Evolutionary conservation across 2,113 vertebrate species (phyloP).

Genomic region (Labrus mixtus): DNA sequence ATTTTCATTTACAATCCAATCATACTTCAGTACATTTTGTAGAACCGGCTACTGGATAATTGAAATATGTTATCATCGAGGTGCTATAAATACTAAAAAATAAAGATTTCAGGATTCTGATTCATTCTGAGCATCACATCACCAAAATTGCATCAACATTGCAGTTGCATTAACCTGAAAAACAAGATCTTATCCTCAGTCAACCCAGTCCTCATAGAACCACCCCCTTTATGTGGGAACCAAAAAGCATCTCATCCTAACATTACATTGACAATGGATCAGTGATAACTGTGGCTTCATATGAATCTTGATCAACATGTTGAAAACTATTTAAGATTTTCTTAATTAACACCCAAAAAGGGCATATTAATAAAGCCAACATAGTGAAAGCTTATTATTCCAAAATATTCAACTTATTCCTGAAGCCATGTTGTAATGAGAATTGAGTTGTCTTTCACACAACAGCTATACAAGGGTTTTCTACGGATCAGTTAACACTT

Average conservation of each 20-base stretch:
- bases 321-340: not conserved
- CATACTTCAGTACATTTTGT: no score
- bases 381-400: no score
- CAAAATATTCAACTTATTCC: no score
- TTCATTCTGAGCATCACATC: conserved; percentile 43
- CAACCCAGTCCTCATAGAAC: not conserved
- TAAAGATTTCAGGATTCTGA: conserved; percentile 31
- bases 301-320: not conserved
- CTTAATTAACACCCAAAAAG: not conserved
- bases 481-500: not conserved
- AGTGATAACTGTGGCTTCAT: not conserved
- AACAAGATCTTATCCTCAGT: conserved; percentile 32
- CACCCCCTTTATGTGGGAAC: not conserved
- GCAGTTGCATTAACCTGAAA: conserved; percentile 40
- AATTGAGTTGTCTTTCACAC: not conserved
- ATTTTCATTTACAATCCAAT: no score
- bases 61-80: not conserved
- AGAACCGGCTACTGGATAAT: no score
- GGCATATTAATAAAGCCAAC: no score
- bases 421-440: not conserved
- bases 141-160: conserved; percentile 23
- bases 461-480: not conserved
- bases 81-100: conserved; percentile 4
- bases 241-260: conserved; percentile 1
- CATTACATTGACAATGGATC: not conserved